Evolutionary conservation across 2,113 vertebrate genomes (phyloP), one percentile per base, ranked within the genome.

Genomic region (Petrocephalus microphthalmus): DNA sequence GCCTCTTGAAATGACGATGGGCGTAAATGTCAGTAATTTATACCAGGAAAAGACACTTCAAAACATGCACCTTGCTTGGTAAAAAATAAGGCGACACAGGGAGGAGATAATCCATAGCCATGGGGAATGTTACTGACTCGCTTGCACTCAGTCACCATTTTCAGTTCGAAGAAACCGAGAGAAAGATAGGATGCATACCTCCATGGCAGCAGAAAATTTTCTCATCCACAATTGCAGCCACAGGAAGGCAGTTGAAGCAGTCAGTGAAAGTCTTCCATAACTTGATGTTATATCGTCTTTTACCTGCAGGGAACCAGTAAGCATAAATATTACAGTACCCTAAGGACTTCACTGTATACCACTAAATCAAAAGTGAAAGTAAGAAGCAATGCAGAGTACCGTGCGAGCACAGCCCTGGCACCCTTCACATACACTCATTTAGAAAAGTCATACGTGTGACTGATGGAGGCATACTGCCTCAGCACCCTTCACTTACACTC

Each of bases 201-300:
- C 98, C 98, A 0, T 99, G 98, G 92, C 98, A 99, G 93, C 98
- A 99, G 94, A 99, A 99, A 91, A 99, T 99, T 95, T 99, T 99
- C 94, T 99, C 98, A 0, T 99, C 98, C 81, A 99, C 98, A 0
- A 99, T 99, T 84, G 98, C 98, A 0, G 98, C 97, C 0, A 99
- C 98, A 51, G 98, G 98, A 93, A 99, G 93, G 92, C 98, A 99
- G 94, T 99, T 99, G 94, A 99, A 99, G 92, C 98, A 99, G 93
- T 99, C 98, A 0, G 98, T 99, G 93, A 99, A 99, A 0, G 98
- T 99, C 92, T 99, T 99, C 98, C 98, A 99, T 45, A 99, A 95
- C 92, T 99, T 99, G 91, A 99, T 99, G 95, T 99, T 99, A 92
- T 99, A 99, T 19, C 98, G 96, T 88, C 98, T 94, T 91, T 99